Base-by-base conservation (phyloP, 2,888 invertebrate genomes). In the Cataglyphis altisquamis region DNA sequence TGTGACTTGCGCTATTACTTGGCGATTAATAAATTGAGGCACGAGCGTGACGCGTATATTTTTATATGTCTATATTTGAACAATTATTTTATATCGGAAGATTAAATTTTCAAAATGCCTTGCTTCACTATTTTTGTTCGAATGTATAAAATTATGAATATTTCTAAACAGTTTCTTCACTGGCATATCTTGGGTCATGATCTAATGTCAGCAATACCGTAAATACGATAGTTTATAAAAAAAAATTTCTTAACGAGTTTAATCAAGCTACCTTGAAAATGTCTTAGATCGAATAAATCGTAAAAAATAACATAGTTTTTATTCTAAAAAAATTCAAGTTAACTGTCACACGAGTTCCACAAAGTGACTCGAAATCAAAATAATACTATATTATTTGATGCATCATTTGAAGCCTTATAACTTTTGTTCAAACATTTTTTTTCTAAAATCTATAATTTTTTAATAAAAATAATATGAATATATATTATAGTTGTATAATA, bases 1-100 rank as follows among this genome's bases (percentile, higher is more conserved):
- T 41, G 21, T 32, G 29, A 60, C 5, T 72, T 48, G 73, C 52
- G 39, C 15, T 48, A 48, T 62, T 81, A 72, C 67, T 66, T 77
- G 21, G 60, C 67, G 80, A 84, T 84, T 88, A 88, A 86, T 83
- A 83, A 92, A 90, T 91, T 90, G 92, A 92, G 92, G 91, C 92
- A 93, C 93, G 88, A 91, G 88, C 83, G 89, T 92, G 91, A 89
- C 90, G 91, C 60, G 72, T 80, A 78, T 57, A 57, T 57, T n/a
- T 29, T 41, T 41, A 87, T 87, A 90, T 84, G 90, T 90, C 86
- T 87, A 89, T 84, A 89, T 84, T 63, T 62, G 39, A 45, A 12
- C 52, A 63, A n/a, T 78, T 66, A 60, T 64, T n/a, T 41, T n/a
- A 8, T 21, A 52, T 74, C n/a, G 3, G 45, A 55, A 45, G 63